Conservation (phyloP, 1,140 invertebrate genomes). For the Leptinotarsa defecta region DNA sequence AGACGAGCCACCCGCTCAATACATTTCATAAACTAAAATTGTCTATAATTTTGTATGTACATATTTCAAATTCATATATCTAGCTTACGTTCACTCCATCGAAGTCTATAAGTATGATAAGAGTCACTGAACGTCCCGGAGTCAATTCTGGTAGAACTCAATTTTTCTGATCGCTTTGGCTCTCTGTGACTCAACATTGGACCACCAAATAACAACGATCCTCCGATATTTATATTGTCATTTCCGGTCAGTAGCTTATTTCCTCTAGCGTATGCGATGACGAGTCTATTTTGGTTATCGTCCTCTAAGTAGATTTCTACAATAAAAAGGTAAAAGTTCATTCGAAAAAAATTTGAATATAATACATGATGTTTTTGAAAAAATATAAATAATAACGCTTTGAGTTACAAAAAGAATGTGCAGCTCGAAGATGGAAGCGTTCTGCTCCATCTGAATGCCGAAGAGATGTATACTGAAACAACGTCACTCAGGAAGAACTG, state of each 20-base stretch:
- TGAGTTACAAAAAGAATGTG: no score
- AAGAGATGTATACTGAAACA: no score
- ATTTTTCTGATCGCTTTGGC: conserved; percentile 39
- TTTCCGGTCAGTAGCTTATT: conserved; percentile 37
- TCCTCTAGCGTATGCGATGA: conserved; percentile 47
- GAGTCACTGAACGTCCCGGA: conserved; percentile 33
- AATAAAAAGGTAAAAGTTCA: conserved; percentile 1
- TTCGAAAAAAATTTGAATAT: no score
- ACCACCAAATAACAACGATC: conserved; percentile 41
- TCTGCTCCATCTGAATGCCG: no score
- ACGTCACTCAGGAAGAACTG: no score
- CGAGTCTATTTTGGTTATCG: conserved; percentile 35
- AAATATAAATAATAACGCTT: no score
- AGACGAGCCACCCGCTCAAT: no score
- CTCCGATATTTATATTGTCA: conserved; percentile 41
- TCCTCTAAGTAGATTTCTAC: conserved; percentile 46
- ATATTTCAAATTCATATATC: no score
- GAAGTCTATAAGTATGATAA: conserved; percentile 40
- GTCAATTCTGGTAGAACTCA: conserved; percentile 16
- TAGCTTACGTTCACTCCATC: conserved; percentile 41
- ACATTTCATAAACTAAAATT: no score
- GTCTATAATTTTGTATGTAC: no score
- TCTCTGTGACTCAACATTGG: conserved; percentile 32
- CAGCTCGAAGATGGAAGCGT: no score
- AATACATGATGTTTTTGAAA: no score